phyloP scores from a whole-genome alignment of 2,797 vertebrate genomes.

The Erithacus rubecula region DNA sequence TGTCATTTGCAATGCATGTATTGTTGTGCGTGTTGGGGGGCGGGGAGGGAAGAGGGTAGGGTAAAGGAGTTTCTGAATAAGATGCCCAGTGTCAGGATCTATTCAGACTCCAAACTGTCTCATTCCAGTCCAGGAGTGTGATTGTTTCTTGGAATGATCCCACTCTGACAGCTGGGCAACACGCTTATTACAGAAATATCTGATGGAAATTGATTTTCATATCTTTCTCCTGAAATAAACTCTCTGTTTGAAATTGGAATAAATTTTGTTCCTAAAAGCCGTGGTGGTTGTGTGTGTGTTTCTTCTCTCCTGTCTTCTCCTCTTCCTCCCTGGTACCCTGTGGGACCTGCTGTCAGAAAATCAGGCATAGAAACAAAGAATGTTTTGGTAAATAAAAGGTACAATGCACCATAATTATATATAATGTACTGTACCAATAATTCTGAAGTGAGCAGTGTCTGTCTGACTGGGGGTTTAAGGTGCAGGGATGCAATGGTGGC shows the following conservation, averaged over 20 bases:
- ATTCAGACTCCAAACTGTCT: slow-evolving; percentile 40
- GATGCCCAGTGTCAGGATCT: slow-evolving; percentile 34
- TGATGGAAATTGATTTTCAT: slow-evolving; percentile 94
- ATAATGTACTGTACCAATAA: too few relatives aligned
- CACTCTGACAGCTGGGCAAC: slow-evolving; percentile 71
- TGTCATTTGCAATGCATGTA: slow-evolving; percentile 91
- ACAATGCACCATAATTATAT: neutral
- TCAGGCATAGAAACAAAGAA: neutral
- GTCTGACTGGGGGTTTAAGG: neutral
- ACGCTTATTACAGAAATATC: slow-evolving; percentile 84
- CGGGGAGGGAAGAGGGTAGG: slow-evolving; percentile 69
- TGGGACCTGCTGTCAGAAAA: neutral
- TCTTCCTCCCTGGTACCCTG: neutral
- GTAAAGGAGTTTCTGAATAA: slow-evolving; percentile 55
- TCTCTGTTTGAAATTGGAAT: slow-evolving; percentile 99
- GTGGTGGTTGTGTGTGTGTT: neutral
- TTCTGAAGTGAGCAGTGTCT: neutral
- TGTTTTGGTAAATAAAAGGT: neutral
- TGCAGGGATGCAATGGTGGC: neutral
- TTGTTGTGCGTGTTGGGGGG: slow-evolving; percentile 62
- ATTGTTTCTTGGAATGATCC: slow-evolving; percentile 41
- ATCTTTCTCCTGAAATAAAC: slow-evolving; percentile 95
- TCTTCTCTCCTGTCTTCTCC: neutral
- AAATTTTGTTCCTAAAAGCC: slow-evolving; percentile 96
- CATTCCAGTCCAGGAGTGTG: slow-evolving; percentile 50